These are phyloP conservation scores for Stenodema calcarata DNA, from an alignment of 2,888 invertebrate genomes.

Conservation along the genomic window DNA sequence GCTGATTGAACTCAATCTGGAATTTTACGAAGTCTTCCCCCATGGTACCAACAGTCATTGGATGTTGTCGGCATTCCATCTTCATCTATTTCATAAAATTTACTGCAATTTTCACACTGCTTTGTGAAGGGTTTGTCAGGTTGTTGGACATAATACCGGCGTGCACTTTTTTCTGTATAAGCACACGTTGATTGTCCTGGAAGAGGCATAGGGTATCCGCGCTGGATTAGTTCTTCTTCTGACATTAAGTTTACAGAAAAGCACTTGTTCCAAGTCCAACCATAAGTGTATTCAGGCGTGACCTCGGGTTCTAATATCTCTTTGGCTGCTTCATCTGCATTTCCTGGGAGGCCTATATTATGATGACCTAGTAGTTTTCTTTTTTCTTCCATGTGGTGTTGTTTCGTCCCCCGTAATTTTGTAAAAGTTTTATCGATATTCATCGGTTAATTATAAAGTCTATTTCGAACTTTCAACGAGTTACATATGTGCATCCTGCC, in stretches of 20 bases:
- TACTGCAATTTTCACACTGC: conserved; percentile 82
- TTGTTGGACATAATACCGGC: conserved; percentile 10
- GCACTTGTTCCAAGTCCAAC: conserved; percentile 50
- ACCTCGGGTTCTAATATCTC: conserved; percentile 1
- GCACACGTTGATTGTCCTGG: conserved; percentile 30
- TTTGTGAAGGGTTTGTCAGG: conserved; percentile 63
- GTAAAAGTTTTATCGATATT: too few relatives aligned
- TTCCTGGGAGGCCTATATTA: too few relatives aligned
- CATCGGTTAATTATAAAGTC: too few relatives aligned
- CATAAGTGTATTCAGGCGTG: conserved; percentile 44
- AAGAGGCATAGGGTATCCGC: conserved; percentile 50
- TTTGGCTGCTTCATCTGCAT: not conserved
- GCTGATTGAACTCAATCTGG: not conserved
- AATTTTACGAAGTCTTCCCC: conserved; percentile 70
- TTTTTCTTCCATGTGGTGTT: too few relatives aligned
- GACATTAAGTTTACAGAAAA: conserved; percentile 46
- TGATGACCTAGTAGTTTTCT: too few relatives aligned
- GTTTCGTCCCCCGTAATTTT: too few relatives aligned
- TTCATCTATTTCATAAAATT: conserved; percentile 78
- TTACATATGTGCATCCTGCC: too few relatives aligned
- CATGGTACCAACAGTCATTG: conserved; percentile 92
- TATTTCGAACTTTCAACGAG: too few relatives aligned
- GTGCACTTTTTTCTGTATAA: conserved; percentile 41
- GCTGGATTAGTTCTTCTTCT: conserved; percentile 30
- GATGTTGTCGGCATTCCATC: conserved; percentile 74